Conservation (phyloP, 2,113 vertebrate genomes). For the Anser brachyrhynchus region DNA sequence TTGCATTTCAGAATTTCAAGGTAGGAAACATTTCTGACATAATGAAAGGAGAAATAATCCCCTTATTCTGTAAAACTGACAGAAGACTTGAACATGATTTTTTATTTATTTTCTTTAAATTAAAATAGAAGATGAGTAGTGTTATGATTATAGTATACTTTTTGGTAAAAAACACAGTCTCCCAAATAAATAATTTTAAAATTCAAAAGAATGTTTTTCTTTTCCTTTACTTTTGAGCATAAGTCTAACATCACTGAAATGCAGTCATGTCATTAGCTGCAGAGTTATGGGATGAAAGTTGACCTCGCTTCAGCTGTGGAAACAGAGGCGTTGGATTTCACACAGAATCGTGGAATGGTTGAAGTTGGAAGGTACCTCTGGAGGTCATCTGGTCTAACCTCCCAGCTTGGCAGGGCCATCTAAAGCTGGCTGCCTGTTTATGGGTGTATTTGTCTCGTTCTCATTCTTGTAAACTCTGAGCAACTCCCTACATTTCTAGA, state of each 20-base stretch:
- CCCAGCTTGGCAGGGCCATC: not conserved
- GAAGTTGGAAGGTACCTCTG: not conserved
- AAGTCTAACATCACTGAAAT: not conserved
- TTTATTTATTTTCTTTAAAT: not conserved
- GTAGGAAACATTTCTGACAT: not conserved
- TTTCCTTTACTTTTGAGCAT: not conserved
- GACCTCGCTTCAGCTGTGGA: not conserved
- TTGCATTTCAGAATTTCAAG: not conserved
- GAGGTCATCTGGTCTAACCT: not conserved
- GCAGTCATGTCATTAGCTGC: not conserved
- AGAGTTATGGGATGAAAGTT: not conserved
- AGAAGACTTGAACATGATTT: not conserved
- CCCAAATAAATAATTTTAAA: not conserved
- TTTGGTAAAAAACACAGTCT: not conserved
- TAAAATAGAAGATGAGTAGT: not conserved
- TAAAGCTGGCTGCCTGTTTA: not conserved
- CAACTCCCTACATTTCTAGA: not conserved
- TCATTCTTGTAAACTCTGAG: not conserved
- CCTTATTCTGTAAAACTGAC: not conserved
- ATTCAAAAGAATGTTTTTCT: not conserved
- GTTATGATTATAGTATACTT: not conserved
- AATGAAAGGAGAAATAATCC: not conserved
- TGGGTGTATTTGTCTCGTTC: not conserved
- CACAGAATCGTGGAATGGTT: not conserved
- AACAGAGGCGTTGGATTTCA: not conserved